Base-by-base conservation (phyloP, 2,113 vertebrate genomes). In the Hippocampus barbouri region DNA sequence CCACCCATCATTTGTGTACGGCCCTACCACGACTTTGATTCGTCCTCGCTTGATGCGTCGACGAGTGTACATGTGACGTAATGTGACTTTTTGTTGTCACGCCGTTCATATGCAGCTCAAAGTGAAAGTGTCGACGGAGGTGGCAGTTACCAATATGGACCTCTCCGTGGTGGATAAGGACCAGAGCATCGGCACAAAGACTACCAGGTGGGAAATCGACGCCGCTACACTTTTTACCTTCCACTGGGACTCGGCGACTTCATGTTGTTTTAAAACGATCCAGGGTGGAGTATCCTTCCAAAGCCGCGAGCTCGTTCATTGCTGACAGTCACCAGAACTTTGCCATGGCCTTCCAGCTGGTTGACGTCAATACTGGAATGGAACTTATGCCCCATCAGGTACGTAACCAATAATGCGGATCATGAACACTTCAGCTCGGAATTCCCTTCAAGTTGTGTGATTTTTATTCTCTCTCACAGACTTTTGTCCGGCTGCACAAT, bases 261-360 rank as follows among this genome's bases (percentile, higher is more conserved):
- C 38, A 61, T 66, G 78, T 87, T 88, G 91, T 51, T 63, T 80
- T 65, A 43, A 30, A 80, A 79, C 71, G 4, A 41, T 54, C 62
- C 83, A 99, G 97, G 85, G 96, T 99, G 74, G 92, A 93, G 49
- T 98, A 95, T 80, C 97, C 97, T 57, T 91, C 91, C 82, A 99
- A 98, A 90, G 93, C 94, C 81, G 97, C 97, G 89, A 91, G 87
- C 71, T 80, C 94, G 0, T 97, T 99, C 90, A 93, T 93, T 11
- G 96, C 97, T 27, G 97, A 99, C 90, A 95, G 97, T 89, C 97
- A 99, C 86, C 96, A 98, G 91, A 99, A 98, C 89, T 97, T 99
- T 70, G 97, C 95, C 60, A 92, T 99, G 86, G 94, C 95, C 84
- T 99, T 99, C 92, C 96, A 97, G 87, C 89, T 99, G 79, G 86